Conservation (phyloP, 2,888 invertebrate species). For the Ferdinandea cuprea region DNA sequence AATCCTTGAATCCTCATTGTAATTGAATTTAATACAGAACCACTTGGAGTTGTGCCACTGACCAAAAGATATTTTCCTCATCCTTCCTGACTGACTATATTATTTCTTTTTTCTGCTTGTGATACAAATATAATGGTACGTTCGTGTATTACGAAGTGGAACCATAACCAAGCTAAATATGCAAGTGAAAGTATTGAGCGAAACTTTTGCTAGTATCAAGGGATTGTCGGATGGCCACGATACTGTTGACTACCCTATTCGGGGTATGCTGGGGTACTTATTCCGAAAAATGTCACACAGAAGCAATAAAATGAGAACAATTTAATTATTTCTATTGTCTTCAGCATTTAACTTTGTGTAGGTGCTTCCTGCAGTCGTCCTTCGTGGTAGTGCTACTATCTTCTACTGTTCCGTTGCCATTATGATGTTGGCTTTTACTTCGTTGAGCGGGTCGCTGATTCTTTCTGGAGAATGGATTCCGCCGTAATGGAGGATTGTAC, state of each 20-base stretch:
- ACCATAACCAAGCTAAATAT: conserved; percentile 22
- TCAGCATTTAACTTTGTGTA: conserved; percentile 31
- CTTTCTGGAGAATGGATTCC: too few species aligned
- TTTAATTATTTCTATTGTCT: conserved; percentile 68
- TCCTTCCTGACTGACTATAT: too few species aligned
- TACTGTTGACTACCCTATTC: conserved; percentile 22
- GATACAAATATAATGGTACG: conserved; percentile 40
- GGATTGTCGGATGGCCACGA: conserved; percentile 7
- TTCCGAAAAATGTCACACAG: conserved; percentile 56
- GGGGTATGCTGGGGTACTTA: conserved; percentile 33
- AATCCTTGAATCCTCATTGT: conserved; percentile 48
- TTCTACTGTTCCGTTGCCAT: too few species aligned
- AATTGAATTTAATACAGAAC: conserved; percentile 64
- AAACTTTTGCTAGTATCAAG: conserved; percentile 23
- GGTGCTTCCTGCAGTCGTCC: not conserved
- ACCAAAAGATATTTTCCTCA: conserved; percentile 62
- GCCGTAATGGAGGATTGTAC: too few species aligned
- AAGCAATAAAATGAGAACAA: conserved; percentile 66
- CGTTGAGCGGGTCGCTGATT: too few species aligned
- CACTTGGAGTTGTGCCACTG: conserved; percentile 65
- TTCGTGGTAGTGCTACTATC: too few species aligned
- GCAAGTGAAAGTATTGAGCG: conserved; percentile 62
- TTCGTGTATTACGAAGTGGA: conserved; percentile 27
- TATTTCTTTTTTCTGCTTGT: conserved; percentile 19
- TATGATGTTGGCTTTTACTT: too few species aligned